Evolutionary conservation across 2,888 invertebrate species (phyloP).

Genomic region (Acutogordius australiensis): DNA sequence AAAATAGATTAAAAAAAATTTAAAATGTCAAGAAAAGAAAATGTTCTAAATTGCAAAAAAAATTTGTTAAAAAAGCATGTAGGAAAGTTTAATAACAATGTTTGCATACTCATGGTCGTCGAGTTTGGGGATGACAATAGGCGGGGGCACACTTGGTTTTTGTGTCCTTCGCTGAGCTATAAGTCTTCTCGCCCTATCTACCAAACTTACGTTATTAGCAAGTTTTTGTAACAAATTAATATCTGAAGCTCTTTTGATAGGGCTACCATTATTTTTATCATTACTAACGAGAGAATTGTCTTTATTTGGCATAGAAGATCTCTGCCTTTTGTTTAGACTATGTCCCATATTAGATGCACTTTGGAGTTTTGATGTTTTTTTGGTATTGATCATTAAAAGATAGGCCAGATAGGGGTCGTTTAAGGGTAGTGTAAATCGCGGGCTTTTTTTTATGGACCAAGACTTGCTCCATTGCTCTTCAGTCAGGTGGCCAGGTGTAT

Average conservation of each 20-base stretch:
- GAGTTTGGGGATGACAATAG: slow-evolving; percentile 69
- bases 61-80: no score
- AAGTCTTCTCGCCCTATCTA: slow-evolving; percentile 55
- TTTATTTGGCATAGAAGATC: slow-evolving; percentile 15
- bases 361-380: neutral
- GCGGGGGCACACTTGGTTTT: slow-evolving; percentile 37
- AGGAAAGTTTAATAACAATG: no score
- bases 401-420: neutral
- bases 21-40: no score
- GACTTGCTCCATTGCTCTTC: slow-evolving; percentile 2
- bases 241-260: no score
- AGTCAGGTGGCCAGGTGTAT: slow-evolving; percentile 38
- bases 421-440: neutral
- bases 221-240: slow-evolving; percentile 42
- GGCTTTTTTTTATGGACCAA: slow-evolving; percentile 1
- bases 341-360: no score
- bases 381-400: neutral
- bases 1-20: no score
- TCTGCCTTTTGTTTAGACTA: neutral
- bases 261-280: no score
- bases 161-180: slow-evolving; percentile 59
- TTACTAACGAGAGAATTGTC: no score
- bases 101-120: no score
- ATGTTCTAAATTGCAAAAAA: no score
- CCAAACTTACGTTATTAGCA: slow-evolving; percentile 44